phyloP scores from a whole-genome alignment of 2,888 invertebrate species.

The Noctua janthe region DNA sequence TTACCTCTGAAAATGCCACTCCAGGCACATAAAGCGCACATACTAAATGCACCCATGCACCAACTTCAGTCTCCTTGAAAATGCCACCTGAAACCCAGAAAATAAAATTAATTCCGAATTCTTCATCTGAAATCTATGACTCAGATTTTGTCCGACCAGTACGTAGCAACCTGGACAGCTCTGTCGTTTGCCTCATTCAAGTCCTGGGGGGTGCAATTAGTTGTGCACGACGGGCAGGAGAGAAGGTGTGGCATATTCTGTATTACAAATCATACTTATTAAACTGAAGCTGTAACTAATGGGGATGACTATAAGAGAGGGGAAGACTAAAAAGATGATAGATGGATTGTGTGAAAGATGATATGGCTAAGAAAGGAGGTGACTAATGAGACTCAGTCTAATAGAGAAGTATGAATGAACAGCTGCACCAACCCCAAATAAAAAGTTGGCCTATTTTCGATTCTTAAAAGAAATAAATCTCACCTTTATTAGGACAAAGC shows the following conservation, averaged over 20 bases:
- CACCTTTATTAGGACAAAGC: slow-evolving; percentile 97
- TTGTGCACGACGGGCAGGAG: not conserved
- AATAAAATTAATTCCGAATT: not conserved
- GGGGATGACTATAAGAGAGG: not conserved
- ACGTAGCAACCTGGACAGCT: not conserved
- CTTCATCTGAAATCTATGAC: not conserved
- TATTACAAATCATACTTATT: not conserved
- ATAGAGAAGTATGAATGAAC: not conserved
- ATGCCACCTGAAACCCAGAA: slow-evolving; percentile 92
- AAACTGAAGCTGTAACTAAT: not conserved
- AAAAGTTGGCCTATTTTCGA: not conserved
- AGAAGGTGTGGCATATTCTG: not conserved
- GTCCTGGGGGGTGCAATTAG: not conserved
- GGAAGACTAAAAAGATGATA: not conserved
- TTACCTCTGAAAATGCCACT: slow-evolving; percentile 98
- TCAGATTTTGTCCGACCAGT: not conserved
- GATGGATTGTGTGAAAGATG: not conserved
- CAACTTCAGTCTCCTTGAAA: slow-evolving; percentile 99
- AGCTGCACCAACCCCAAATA: not conserved
- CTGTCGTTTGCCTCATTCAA: not conserved
- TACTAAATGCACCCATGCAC: slow-evolving; percentile 99
- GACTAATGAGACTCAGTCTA: not conserved
- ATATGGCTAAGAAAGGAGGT: not conserved
- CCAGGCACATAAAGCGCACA: slow-evolving; percentile 99
- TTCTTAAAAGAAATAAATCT: not conserved